A percentile compares a stretch with the other conserved stretches of the same genome.
phyloP scores from a whole-genome alignment of 2,113 vertebrate genomes.

The Megatriorchis doriae region DNA sequence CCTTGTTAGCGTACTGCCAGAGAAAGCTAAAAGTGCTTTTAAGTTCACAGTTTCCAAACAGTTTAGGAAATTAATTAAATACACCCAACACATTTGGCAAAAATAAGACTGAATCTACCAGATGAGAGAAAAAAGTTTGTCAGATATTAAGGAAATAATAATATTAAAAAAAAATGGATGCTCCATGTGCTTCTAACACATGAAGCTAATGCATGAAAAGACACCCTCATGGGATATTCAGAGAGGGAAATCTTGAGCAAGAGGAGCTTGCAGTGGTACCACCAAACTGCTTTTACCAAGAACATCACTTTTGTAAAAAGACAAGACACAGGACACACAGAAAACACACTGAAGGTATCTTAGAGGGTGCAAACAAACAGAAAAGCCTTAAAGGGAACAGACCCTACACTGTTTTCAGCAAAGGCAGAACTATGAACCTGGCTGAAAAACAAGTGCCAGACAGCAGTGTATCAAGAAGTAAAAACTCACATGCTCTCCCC shows the following conservation, averaged over 20 bases:
- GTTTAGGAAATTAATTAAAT: not conserved
- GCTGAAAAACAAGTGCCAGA: not conserved
- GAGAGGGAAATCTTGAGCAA: not conserved
- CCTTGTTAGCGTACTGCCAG: not conserved
- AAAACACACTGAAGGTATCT: rapidly evolving
- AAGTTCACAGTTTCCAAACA: not conserved
- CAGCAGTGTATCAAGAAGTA: not conserved
- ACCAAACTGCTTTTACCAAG: not conserved
- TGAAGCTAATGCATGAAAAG: rapidly evolving
- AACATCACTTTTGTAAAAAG: not conserved
- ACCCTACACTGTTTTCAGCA: rapidly evolving
- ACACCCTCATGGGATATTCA: rapidly evolving
- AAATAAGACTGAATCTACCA: too few species aligned
- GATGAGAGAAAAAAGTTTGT: not conserved
- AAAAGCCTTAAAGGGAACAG: not conserved
- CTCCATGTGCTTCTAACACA: too few species aligned
- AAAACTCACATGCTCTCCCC: rapidly evolving
- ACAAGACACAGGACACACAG: not conserved
- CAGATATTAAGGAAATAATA: not conserved
- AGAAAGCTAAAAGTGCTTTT: not conserved
- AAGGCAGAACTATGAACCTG: not conserved
- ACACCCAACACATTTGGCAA: not conserved
- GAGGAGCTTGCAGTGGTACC: not conserved
- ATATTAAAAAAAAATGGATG: too few species aligned
- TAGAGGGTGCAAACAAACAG: not conserved